These are phyloP conservation scores for Syrphus vitripennis DNA, from an alignment of 2,888 invertebrate species.

Conservation along the genomic window DNA sequence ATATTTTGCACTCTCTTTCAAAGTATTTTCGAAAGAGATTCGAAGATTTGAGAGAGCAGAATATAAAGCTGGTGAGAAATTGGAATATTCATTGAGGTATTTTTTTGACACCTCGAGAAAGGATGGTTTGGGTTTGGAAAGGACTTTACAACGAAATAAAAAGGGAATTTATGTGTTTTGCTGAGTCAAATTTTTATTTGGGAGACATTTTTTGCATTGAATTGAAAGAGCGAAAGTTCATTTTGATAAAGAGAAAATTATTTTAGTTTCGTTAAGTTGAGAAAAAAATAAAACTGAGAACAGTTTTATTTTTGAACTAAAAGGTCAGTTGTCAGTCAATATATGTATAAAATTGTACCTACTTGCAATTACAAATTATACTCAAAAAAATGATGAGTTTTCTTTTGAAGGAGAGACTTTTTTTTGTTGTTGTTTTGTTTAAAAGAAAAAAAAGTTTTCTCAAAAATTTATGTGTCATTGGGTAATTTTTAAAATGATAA, in stretches of 20 bases:
- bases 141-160: background rate
- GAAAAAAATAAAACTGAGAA: constrained; percentile 41
- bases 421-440: background rate
- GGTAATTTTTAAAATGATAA: constrained; percentile 1
- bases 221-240: background rate
- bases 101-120: background rate
- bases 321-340: background rate
- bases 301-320: constrained; percentile 7
- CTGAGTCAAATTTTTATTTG: background rate
- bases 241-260: background rate
- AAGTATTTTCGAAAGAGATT: constrained; percentile 8
- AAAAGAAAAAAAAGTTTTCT: background rate
- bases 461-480: constrained; percentile 6
- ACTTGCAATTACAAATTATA: constrained; percentile 10
- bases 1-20: constrained; percentile 22
- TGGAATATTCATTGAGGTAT: background rate
- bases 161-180: background rate
- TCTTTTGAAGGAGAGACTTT: background rate
- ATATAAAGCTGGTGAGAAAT: background rate
- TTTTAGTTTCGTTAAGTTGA: constrained; percentile 52
- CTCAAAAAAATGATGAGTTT: background rate
- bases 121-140: background rate
- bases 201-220: background rate
- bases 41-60: background rate
- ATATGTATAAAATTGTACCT: constrained; percentile 31